A percentile compares a stretch with the other conserved stretches of the same genome.
phyloP scores from a whole-genome alignment of 1,140 invertebrate genomes.

The Mylabris phalerata region DNA sequence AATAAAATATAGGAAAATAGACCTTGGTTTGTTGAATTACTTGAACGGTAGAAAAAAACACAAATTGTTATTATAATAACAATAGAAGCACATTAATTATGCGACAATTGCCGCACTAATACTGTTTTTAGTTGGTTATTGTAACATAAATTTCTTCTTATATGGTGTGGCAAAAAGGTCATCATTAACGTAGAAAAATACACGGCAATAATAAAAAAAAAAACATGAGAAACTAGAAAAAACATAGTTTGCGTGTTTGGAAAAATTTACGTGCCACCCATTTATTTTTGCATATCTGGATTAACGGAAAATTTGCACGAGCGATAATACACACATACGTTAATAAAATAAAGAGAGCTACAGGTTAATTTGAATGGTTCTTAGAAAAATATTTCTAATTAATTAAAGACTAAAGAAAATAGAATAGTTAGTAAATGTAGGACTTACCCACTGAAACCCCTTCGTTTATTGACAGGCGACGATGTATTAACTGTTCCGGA shows the following conservation, averaged over 20 bases:
- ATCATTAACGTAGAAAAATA: constrained; percentile 2
- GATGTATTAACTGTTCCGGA: constrained; percentile 49
- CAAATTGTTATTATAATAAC: too few relatives aligned
- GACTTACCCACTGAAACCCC: constrained; percentile 74
- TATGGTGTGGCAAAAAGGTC: constrained; percentile 20
- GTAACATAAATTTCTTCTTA: constrained; percentile 1
- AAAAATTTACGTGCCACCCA: constrained; percentile 1
- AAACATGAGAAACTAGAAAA: background rate
- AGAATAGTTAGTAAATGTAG: background rate
- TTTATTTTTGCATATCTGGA: constrained; percentile 19
- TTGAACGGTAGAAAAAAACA: too few relatives aligned
- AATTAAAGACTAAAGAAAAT: background rate
- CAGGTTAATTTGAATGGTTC: constrained; percentile 7
- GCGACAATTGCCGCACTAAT: background rate
- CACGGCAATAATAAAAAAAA: too few relatives aligned
- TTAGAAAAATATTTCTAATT: too few relatives aligned
- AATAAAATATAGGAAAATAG: too few relatives aligned
- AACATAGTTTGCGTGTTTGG: constrained; percentile 9
- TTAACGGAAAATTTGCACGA: constrained; percentile 3
- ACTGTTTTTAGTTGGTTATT: background rate
- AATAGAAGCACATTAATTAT: background rate
- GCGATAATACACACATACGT: constrained; percentile 11
- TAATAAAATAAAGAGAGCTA: constrained; percentile 9
- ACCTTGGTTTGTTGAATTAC: too few relatives aligned
- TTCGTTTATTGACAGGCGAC: constrained; percentile 72